These are phyloP conservation scores for Labeo catla DNA, from an alignment of 2,113 vertebrate species.

Conservation along the genomic window DNA sequence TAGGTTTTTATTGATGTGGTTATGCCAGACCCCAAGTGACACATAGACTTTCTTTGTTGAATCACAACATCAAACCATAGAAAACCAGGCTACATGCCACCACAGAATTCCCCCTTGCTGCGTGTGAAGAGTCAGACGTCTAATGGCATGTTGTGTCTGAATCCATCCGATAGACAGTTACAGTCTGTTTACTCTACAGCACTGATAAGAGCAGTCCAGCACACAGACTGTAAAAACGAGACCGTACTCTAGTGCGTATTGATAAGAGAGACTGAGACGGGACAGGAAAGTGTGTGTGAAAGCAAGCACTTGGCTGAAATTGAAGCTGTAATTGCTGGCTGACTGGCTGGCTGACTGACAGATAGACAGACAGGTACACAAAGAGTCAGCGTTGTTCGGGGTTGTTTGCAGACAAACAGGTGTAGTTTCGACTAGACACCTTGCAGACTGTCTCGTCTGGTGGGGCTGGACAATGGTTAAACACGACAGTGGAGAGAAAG, in stretches of 20 bases:
- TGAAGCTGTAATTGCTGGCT: conserved; percentile 26
- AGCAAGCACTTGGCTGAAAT: conserved; percentile 17
- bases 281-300: background rate
- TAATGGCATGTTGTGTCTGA: conserved; percentile 29
- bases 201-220: conserved; percentile 41
- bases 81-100: background rate
- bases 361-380: conserved; percentile 42
- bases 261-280: conserved; percentile 31
- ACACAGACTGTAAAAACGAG: conserved; percentile 4
- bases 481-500: conserved; percentile 15
- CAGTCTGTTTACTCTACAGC: conserved; percentile 38
- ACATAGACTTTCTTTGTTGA: background rate
- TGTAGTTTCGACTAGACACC: conserved; percentile 47
- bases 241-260: background rate
- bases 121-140: conserved; percentile 31
- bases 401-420: conserved; percentile 44
- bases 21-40: background rate
- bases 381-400: conserved; percentile 9
- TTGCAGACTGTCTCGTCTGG: conserved; percentile 47
- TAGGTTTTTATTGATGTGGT: conserved; percentile 1
- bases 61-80: background rate
- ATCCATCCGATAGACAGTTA: conserved; percentile 43
- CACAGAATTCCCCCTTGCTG: background rate
- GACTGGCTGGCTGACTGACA: conserved; percentile 6
- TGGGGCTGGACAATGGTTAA: conserved; percentile 1